Percentiles rank a stretch among this genome's conserved stretches.
Conservation (phyloP, 2,888 invertebrate species). For the Glyphotaelius pellucidus region DNA sequence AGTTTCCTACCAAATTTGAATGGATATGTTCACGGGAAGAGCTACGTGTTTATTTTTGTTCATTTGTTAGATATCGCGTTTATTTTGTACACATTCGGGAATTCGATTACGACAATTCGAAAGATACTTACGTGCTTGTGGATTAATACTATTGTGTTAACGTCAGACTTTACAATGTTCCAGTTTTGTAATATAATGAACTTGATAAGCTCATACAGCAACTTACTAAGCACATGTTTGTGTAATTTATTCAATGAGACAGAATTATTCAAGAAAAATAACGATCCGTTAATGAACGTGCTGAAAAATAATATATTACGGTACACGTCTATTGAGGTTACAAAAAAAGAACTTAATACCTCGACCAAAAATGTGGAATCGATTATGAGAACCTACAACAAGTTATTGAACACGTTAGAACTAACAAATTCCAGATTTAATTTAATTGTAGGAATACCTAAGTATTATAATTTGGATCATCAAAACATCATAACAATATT, state of each 20-base stretch:
- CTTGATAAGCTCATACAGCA: neutral
- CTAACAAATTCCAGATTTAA: neutral
- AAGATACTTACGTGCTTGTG: neutral
- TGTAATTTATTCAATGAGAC: neutral
- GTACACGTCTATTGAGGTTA: neutral
- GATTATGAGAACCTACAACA: neutral
- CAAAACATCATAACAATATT: neutral
- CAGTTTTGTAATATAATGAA: neutral
- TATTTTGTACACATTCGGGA: no score
- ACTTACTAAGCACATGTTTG: neutral
- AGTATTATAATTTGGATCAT: neutral
- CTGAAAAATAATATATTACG: neutral
- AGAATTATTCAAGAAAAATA: neutral
- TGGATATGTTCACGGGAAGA: neutral
- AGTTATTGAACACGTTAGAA: slow-evolving; percentile 7
- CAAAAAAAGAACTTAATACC: neutral
- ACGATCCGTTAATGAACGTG: neutral
- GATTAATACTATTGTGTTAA: neutral
- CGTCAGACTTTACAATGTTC: neutral
- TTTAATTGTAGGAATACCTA: neutral
- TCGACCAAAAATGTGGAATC: neutral
- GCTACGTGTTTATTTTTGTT: neutral
- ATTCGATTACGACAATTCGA: neutral
- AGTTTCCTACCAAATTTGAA: neutral
- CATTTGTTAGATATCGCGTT: neutral